Conservation (phyloP, 2,888 invertebrate species). For the Baronia brevicornis region DNA sequence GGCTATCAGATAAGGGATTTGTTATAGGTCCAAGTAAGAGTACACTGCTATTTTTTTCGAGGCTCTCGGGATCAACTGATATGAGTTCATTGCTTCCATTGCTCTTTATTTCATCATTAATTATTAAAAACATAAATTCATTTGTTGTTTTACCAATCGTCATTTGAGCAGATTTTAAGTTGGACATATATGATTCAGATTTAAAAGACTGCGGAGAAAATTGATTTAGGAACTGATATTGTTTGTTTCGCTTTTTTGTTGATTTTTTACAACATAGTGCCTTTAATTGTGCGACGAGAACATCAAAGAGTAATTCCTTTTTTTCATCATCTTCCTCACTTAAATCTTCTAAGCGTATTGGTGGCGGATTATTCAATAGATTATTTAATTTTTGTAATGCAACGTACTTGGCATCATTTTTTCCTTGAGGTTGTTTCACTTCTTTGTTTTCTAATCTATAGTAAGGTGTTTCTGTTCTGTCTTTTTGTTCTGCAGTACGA, state of each 20-base stretch:
- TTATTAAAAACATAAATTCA: slow-evolving; percentile 58
- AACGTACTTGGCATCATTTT: slow-evolving; percentile 37
- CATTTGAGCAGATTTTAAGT: slow-evolving; percentile 5
- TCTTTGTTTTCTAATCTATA: slow-evolving; percentile 50
- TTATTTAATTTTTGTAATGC: slow-evolving; percentile 50
- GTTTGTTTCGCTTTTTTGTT: slow-evolving; percentile 22
- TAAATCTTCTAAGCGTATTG: slow-evolving; percentile 25
- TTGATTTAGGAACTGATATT: slow-evolving; percentile 25
- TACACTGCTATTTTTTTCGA: slow-evolving; percentile 54
- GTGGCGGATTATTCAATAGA: slow-evolving; percentile 40
- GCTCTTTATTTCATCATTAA: slow-evolving; percentile 60
- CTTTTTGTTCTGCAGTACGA: slow-evolving; percentile 22
- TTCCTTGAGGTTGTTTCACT: slow-evolving; percentile 35
- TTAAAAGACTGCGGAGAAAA: slow-evolving; percentile 20
- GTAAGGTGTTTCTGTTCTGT: slow-evolving; percentile 28
- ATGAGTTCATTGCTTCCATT: slow-evolving; percentile 50
- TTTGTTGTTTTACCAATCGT: slow-evolving; percentile 23
- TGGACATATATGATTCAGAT: slow-evolving; percentile 3
- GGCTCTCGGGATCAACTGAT: slow-evolving; percentile 57
- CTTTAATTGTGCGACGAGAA: slow-evolving; percentile 57
- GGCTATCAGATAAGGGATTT: slow-evolving; percentile 43
- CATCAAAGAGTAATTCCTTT: slow-evolving; percentile 55
- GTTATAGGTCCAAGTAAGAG: slow-evolving; percentile 59
- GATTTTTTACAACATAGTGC: slow-evolving; percentile 51
- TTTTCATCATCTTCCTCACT: slow-evolving; percentile 35